Evolutionary conservation across 2,113 vertebrate species (phyloP).

Genomic region (Hystrix brachyura): DNA sequence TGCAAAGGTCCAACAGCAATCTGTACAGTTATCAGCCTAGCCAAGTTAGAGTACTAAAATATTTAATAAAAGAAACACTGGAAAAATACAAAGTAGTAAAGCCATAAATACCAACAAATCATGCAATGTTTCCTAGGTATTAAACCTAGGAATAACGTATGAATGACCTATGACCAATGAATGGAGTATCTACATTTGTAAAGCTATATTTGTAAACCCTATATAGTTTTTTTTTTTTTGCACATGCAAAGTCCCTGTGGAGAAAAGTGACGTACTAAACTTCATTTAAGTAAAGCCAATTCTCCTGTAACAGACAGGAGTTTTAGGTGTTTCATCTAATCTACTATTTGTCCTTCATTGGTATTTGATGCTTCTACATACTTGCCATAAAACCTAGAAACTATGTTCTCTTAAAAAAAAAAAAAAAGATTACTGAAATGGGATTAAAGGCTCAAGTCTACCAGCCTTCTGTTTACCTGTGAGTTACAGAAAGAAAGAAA

Average conservation of each 20-base stretch:
- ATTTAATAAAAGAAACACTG: neutral
- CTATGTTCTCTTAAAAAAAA: neutral
- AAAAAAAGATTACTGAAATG: neutral
- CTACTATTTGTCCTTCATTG: neutral
- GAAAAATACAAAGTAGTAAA: neutral
- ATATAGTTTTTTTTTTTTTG: neutral
- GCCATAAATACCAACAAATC: neutral
- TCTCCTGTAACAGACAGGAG: neutral
- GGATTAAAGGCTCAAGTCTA: neutral
- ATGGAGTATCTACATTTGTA: neutral
- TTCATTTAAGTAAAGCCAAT: neutral
- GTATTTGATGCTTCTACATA: neutral
- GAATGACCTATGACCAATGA: neutral
- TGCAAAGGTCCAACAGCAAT: neutral
- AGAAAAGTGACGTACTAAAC: neutral
- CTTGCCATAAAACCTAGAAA: constrained; percentile 8
- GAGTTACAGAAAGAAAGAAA: neutral
- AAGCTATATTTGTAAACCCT: neutral
- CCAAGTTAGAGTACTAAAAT: neutral
- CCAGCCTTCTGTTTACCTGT: neutral
- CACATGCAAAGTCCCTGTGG: neutral
- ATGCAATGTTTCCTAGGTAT: too few species aligned
- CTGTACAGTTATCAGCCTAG: neutral
- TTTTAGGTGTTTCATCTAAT: neutral
- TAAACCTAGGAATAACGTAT: too few species aligned